Conservation (phyloP, 2,797 vertebrate species). For the Chrosomus eos region DNA sequence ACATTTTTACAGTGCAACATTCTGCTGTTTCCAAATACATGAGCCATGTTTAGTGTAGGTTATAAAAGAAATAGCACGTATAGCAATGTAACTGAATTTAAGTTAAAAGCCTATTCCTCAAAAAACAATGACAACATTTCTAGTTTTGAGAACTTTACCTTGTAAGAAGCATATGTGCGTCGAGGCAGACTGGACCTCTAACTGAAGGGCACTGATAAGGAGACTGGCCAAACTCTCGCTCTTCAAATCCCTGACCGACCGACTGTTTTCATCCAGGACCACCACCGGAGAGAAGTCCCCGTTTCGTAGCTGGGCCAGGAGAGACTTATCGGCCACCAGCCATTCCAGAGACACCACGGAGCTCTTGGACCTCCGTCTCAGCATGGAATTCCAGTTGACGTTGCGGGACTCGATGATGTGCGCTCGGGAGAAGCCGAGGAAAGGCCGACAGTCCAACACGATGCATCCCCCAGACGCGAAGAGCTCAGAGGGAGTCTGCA, state of each 20-base stretch:
- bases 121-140: neutral
- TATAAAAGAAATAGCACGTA: neutral
- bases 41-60: neutral
- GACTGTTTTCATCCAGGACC: constrained; percentile 82
- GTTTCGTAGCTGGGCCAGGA: constrained; percentile 75
- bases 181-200: constrained; percentile 69
- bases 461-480: constrained; percentile 71
- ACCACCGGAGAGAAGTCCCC: constrained; percentile 80
- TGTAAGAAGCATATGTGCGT: constrained; percentile 80
- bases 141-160: constrained; percentile 68
- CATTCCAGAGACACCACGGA: constrained; percentile 79
- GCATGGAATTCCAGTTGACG: constrained; percentile 87
- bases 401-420: constrained; percentile 81
- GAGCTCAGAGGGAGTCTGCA: constrained; percentile 68
- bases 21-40: neutral
- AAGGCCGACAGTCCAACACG: constrained; percentile 87
- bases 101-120: neutral
- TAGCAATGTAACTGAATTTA: neutral
- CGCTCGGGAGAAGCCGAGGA: constrained; percentile 80
- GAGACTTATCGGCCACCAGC: constrained; percentile 81
- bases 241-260: constrained; percentile 70
- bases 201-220: constrained; percentile 78
- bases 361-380: constrained; percentile 82
- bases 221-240: constrained; percentile 78
- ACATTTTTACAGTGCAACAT: neutral